phyloP scores from a whole-genome alignment of 64 coral and sea anemone genomes.

The Pocillopora verrucosa region DNA sequence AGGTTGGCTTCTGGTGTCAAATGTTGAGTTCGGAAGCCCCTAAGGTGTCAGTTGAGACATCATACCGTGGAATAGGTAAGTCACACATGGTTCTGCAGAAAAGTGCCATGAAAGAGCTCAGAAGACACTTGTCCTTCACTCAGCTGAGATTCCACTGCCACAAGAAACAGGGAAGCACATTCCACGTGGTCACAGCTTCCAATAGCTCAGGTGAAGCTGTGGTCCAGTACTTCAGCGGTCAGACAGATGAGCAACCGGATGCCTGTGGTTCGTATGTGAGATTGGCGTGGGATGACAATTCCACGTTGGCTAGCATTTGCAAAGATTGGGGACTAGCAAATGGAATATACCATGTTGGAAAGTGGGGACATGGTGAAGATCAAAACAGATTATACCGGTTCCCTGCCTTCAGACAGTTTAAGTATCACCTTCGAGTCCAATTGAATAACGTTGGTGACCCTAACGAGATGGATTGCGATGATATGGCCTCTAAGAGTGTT shows the following conservation, averaged over 20 bases:
- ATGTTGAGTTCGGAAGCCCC: background rate
- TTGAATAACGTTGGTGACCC: too few relatives aligned
- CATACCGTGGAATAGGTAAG: background rate
- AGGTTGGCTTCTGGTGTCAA: background rate
- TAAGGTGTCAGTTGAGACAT: background rate
- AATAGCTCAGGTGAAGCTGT: background rate
- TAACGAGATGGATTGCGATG: too few relatives aligned
- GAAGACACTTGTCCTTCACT: background rate
- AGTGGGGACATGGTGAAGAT: too few relatives aligned
- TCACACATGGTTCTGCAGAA: background rate
- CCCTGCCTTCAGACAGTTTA: too few relatives aligned
- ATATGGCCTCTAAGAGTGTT: too few relatives aligned
- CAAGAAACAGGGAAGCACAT: background rate
- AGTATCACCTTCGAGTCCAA: too few relatives aligned
- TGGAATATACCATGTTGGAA: too few relatives aligned
- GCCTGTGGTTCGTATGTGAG: background rate
- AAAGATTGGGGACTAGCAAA: too few relatives aligned
- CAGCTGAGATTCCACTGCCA: background rate
- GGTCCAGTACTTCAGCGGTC: background rate
- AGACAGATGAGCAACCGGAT: background rate
- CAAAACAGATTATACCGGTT: too few relatives aligned
- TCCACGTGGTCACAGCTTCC: constrained; percentile 28
- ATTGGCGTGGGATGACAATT: too few relatives aligned
- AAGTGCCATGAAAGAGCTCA: background rate
- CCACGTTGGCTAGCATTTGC: too few relatives aligned